Evolutionary conservation across 2,113 vertebrate species (phyloP), one percentile per base, ranked within the genome.

Genomic region (Lophotis ruficrista): DNA sequence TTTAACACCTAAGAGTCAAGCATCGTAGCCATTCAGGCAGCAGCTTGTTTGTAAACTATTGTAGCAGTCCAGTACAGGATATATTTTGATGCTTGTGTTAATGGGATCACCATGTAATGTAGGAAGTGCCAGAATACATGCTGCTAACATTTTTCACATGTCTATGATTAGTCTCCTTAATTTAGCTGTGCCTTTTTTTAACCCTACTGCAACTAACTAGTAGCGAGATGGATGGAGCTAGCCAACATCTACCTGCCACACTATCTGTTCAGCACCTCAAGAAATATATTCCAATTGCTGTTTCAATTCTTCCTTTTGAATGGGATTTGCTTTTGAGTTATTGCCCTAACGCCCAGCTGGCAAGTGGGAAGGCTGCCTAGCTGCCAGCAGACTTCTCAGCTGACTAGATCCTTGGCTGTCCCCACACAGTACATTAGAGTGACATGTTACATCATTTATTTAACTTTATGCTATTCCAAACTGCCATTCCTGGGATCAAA

Each of bases 131-230:
- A 93, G 88, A 89, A 95, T 82, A 93, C 83, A 72, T 6, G 56
- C 89, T 82, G 86, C 66, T 93, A 93, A 92, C 90, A 79, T 92
- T 95, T 96, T 95, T 93, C 69, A 93, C 14, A 4, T 90, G 23
- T 82, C 86, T 84, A 2, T 53, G 61, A 93, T 91, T 87, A 89
- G 86, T 37, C 41, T 60, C 60, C 41, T 92, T 88, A 93, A 96
- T 94, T 95, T 95, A 97, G 92, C 83, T 65, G 18, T 56, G 64
- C 19, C 53, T 77, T 77, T 70, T 78, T 96, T 95, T 94, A 95
- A 92, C 90, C 57, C 50, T 75, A 24, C 31, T 71, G 45, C 61
- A 68, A 65, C 45, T 43, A 72, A 16, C 33, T 30, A 72, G 18
- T 13, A 77, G 50, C 58, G 66, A 85, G 50, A 69, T 23, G 15